Conservation (phyloP, 2,797 vertebrate genomes). For the Helicolenus hilgendorfi region DNA sequence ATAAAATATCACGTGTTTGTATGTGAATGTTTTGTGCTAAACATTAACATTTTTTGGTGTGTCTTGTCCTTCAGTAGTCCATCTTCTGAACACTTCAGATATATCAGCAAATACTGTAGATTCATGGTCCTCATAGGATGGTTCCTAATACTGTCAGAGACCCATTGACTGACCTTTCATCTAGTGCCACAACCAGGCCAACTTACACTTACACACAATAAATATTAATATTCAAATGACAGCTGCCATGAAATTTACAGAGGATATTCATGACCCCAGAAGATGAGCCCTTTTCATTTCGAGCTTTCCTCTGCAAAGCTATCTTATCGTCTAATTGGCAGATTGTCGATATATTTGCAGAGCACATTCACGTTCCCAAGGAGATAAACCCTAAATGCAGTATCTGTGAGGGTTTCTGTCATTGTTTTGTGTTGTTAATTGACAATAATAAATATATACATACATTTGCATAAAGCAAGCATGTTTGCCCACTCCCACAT, state of each 20-base stretch:
- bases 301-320: not conserved
- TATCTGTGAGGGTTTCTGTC: too few relatives aligned
- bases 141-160: not conserved
- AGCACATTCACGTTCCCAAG: not conserved
- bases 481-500: too few relatives aligned
- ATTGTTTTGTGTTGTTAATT: too few relatives aligned
- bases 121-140: not conserved
- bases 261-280: not conserved
- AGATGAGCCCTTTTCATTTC: not conserved
- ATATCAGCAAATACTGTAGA: not conserved
- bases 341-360: not conserved
- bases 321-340: not conserved
- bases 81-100: not conserved
- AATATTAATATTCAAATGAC: not conserved
- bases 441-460: too few relatives aligned
- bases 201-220: not conserved
- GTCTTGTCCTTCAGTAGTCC: not conserved
- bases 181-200: not conserved
- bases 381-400: not conserved
- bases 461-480: too few relatives aligned
- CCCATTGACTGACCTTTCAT: not conserved
- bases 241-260: not conserved
- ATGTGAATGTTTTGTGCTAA: not conserved
- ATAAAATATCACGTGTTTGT: not conserved
- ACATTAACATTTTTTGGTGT: not conserved